Conservation (phyloP, 2,888 invertebrate species). For the Serripes groenlandicus region DNA sequence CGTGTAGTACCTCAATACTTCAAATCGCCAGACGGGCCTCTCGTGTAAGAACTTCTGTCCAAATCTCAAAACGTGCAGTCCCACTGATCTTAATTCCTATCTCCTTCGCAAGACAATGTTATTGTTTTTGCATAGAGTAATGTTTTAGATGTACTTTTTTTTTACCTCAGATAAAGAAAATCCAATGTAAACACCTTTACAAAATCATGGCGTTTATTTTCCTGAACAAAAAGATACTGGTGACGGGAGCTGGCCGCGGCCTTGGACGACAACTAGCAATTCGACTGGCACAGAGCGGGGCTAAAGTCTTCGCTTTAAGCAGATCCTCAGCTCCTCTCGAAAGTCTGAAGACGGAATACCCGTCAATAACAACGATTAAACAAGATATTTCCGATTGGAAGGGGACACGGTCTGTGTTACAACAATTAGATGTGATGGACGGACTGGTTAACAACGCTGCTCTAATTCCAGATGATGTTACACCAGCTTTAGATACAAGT, state of each 20-base stretch:
- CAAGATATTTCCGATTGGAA: slow-evolving; percentile 94
- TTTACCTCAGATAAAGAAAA: no score
- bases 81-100: no score
- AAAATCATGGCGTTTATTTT: slow-evolving; percentile 17
- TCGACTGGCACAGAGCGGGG: slow-evolving; percentile 90
- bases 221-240: slow-evolving; percentile 92
- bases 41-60: no score
- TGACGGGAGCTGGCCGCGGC: slow-evolving; percentile 96
- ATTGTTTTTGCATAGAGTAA: no score
- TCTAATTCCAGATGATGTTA: slow-evolving; percentile 80
- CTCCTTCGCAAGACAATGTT: no score
- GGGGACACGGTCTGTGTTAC: slow-evolving; percentile 89
- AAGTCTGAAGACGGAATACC: slow-evolving; percentile 87
- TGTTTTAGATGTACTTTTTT: no score
- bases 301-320: slow-evolving; percentile 92
- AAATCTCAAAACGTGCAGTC: no score
- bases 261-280: slow-evolving; percentile 90
- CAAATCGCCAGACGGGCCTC: no score
- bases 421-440: slow-evolving; percentile 91
- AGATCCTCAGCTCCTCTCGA: slow-evolving; percentile 90
- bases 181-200: no score
- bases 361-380: slow-evolving; percentile 86
- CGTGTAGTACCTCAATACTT: no score
- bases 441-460: slow-evolving; percentile 96
- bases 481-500: neutral